Percentiles rank a stretch among this genome's conserved stretches.
phyloP scores from a whole-genome alignment of 2,113 vertebrate genomes.

The Malurus elegans region DNA sequence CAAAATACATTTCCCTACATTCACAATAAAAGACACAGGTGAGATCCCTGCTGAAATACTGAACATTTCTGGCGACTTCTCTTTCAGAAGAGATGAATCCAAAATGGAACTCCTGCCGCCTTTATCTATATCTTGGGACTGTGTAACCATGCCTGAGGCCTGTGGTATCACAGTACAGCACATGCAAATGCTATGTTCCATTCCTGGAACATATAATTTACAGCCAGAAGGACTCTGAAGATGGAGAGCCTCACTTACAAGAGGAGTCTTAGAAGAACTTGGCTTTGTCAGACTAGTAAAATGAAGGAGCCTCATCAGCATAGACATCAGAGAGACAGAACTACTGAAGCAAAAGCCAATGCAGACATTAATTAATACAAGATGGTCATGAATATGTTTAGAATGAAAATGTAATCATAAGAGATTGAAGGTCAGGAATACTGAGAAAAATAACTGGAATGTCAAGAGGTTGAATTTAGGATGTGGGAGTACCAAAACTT shows the following conservation, averaged over 20 bases:
- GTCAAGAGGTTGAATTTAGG: background rate
- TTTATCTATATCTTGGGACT: background rate
- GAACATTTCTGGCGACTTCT: background rate
- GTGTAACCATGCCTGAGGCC: background rate
- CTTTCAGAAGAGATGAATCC: background rate
- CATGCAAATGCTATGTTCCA: background rate
- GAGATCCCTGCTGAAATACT: background rate
- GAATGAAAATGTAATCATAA: constrained; percentile 1
- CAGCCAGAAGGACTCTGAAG: background rate
- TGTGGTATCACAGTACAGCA: background rate
- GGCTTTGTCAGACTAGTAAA: background rate
- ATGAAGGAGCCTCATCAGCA: background rate
- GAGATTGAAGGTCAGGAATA: background rate
- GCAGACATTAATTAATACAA: background rate
- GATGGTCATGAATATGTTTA: background rate
- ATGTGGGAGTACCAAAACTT: background rate
- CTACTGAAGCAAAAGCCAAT: background rate
- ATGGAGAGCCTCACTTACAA: background rate
- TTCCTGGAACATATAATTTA: background rate
- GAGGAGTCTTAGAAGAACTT: background rate
- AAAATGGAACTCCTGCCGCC: background rate
- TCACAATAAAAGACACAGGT: background rate
- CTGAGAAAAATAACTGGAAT: background rate
- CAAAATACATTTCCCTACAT: background rate
- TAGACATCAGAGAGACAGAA: background rate